Conservation (phyloP, 1,140 invertebrate species). For the Drosophila ogumai region DNA sequence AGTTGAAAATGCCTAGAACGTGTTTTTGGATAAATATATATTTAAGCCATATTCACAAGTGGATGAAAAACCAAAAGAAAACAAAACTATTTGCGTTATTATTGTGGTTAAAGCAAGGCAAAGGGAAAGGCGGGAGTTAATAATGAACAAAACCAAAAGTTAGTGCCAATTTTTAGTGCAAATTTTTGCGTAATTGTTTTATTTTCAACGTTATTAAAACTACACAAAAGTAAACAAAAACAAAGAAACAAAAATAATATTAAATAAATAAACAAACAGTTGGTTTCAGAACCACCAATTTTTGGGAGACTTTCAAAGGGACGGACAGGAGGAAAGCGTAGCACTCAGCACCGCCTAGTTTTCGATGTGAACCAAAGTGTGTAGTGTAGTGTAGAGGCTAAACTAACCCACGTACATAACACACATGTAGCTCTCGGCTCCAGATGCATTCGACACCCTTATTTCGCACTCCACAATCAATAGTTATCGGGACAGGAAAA, state of each 20-base stretch:
- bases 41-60: constrained; percentile 58
- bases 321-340: constrained; percentile 30
- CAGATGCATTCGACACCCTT: constrained; percentile 28
- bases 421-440: constrained; percentile 33
- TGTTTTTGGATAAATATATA: constrained; percentile 80
- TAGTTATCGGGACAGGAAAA: constrained; percentile 12
- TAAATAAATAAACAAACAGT: constrained; percentile 42
- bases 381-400: constrained; percentile 51
- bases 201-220: constrained; percentile 54
- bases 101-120: constrained; percentile 58
- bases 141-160: constrained; percentile 59
- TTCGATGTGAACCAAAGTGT: constrained; percentile 47
- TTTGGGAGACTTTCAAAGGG: constrained; percentile 71
- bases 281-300: constrained; percentile 82
- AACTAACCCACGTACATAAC: constrained; percentile 37
- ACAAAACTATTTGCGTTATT: constrained; percentile 66
- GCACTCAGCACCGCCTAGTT: constrained; percentile 49
- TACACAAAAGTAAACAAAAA: constrained; percentile 40
- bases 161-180: constrained; percentile 83
- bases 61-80: constrained; percentile 19
- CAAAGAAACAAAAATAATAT: constrained; percentile 7
- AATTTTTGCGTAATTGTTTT: constrained; percentile 74
- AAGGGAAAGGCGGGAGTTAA: constrained; percentile 7
- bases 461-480: constrained; percentile 30
- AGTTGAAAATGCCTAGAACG: constrained; percentile 54